These are phyloP conservation scores for Deilephila elpenor DNA, from an alignment of 2,888 invertebrate species.

Conservation along the genomic window DNA sequence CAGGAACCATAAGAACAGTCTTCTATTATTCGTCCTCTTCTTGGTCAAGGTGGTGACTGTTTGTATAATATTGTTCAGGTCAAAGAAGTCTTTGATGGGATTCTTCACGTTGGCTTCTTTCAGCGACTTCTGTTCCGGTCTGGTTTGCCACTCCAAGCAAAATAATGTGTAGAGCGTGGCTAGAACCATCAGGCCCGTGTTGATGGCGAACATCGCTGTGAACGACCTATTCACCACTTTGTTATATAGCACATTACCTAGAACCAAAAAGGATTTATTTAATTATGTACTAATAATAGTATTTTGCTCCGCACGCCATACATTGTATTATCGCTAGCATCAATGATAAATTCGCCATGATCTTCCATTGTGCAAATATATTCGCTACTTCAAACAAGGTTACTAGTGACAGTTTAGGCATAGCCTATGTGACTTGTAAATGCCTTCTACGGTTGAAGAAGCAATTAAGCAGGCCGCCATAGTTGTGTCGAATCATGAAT, in stretches of 20 bases:
- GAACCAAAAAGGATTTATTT: constrained; percentile 45
- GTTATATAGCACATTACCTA: constrained; percentile 88
- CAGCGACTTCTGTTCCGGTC: constrained; percentile 85
- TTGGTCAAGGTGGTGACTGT: constrained; percentile 87
- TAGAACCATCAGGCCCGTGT: constrained; percentile 85
- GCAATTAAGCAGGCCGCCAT: too few relatives aligned
- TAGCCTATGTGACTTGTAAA: too few relatives aligned
- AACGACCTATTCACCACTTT: constrained; percentile 87
- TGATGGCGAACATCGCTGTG: constrained; percentile 89
- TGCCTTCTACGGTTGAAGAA: too few relatives aligned
- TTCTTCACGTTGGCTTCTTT: constrained; percentile 84
- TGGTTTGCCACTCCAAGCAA: constrained; percentile 89
- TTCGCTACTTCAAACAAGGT: too few relatives aligned
- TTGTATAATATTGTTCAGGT: constrained; percentile 86
- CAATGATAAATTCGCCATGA: too few relatives aligned
- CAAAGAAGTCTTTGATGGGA: constrained; percentile 89
- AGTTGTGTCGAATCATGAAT: too few relatives aligned
- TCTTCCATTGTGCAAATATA: too few relatives aligned
- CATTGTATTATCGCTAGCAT: too few relatives aligned
- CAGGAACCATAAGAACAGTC: constrained; percentile 88
- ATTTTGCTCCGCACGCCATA: too few relatives aligned
- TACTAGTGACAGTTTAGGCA: too few relatives aligned
- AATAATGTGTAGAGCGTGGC: constrained; percentile 87
- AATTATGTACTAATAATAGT: not conserved
- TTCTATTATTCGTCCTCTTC: constrained; percentile 82